Conservation (phyloP, 30 jellyfish, hydroid and myxozoan species). For the Calvadosia cruxmelitensis region DNA sequence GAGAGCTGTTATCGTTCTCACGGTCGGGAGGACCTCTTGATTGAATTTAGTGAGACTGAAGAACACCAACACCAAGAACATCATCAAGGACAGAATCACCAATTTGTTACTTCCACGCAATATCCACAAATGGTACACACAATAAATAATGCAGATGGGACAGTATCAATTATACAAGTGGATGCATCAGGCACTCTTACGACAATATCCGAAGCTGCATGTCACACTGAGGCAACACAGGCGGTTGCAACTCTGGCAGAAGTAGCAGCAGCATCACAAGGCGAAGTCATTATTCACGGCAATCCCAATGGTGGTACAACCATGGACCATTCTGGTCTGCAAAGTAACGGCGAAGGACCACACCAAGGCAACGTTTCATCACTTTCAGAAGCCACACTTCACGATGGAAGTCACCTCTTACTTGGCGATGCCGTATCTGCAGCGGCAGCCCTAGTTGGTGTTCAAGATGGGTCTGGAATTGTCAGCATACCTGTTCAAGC, state of each 20-base stretch:
- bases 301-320: conserved; percentile 7
- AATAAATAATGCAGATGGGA: conserved; percentile 93
- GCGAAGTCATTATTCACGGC: conserved; percentile 46
- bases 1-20: conserved; percentile 75
- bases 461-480: conserved; percentile 71
- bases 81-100: conserved; percentile 31
- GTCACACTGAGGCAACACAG: conserved; percentile 92
- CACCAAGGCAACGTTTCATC: conserved; percentile 27
- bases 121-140: conserved; percentile 96
- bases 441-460: conserved; percentile 85
- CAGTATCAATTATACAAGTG: conserved; percentile 88
- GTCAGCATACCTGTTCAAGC: conserved; percentile 93
- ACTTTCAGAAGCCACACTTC: conserved; percentile 61
- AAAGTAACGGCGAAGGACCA: conserved; percentile 24
- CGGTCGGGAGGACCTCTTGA: conserved; percentile 81
- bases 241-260: conserved; percentile 98
- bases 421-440: conserved; percentile 75
- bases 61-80: conserved; percentile 21
- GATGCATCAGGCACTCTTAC: conserved; percentile 97
- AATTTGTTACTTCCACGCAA: conserved; percentile 39
- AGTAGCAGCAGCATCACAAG: conserved; percentile 96
- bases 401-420: conserved; percentile 69
- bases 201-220: conserved; percentile 75
- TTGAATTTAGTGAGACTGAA: conserved; percentile 69
- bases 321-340: conserved; percentile 58